A percentile compares a stretch with the other conserved stretches of the same genome.
These are phyloP conservation scores for Brenthis hecate DNA, from an alignment of 2,888 invertebrate genomes.

Conservation along the genomic window DNA sequence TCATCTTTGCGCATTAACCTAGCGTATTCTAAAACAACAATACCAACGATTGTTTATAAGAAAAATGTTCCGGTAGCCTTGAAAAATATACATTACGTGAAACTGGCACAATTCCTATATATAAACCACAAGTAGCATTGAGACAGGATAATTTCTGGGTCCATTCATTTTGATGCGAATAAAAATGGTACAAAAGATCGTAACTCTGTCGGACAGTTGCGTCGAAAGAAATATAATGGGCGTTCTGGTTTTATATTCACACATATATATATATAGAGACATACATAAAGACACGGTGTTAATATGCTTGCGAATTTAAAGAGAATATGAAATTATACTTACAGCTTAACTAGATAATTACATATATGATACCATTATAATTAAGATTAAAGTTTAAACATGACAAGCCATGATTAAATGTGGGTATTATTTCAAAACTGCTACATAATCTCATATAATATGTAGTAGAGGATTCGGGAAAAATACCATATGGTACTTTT, in stretches of 20 bases:
- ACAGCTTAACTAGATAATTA: neutral
- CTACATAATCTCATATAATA: no score
- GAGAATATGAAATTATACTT: slow-evolving; percentile 9
- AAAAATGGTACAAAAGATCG: slow-evolving; percentile 45
- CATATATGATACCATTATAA: neutral
- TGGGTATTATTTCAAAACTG: no score
- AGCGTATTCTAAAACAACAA: slow-evolving; percentile 21
- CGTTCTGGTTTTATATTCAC: slow-evolving; percentile 16
- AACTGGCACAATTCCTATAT: slow-evolving; percentile 56
- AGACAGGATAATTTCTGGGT: slow-evolving; percentile 57
- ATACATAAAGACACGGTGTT: neutral
- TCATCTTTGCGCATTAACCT: slow-evolving; percentile 16
- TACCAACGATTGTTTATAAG: slow-evolving; percentile 20
- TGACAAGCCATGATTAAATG: no score
- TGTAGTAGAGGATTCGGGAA: no score
- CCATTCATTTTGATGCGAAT: slow-evolving; percentile 63
- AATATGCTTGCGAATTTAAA: slow-evolving; percentile 12
- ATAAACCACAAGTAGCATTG: slow-evolving; percentile 37
- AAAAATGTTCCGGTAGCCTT: slow-evolving; percentile 16
- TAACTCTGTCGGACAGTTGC: slow-evolving; percentile 40
- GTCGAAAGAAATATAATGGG: slow-evolving; percentile 28
- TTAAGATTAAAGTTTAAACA: neutral
- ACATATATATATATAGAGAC: no score
- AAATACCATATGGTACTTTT: no score
- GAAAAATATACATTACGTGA: slow-evolving; percentile 46